phyloP scores from a whole-genome alignment of 2,888 invertebrate genomes.

The Macropis europaea region DNA sequence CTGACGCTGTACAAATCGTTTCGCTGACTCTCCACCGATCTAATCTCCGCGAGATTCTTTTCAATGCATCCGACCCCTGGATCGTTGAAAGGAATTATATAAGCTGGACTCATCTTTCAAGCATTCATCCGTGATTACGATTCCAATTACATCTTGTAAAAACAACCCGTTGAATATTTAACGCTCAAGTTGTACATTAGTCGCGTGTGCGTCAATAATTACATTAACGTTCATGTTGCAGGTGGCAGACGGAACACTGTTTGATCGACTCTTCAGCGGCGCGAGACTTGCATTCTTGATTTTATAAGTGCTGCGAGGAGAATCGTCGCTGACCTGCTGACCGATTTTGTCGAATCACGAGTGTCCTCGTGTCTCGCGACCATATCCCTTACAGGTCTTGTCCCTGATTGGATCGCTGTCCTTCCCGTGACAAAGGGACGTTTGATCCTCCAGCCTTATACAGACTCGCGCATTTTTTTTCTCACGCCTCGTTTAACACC shows the following conservation, averaged over 20 bases:
- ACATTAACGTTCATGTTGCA: neutral
- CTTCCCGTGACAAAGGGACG: conserved; percentile 15
- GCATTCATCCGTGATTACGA: neutral
- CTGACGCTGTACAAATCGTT: neutral
- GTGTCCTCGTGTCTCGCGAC: conserved; percentile 49
- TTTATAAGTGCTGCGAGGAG: neutral
- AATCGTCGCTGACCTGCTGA: conserved; percentile 65
- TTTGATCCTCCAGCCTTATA: neutral
- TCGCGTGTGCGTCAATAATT: neutral
- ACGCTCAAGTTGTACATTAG: neutral
- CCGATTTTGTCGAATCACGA: conserved; percentile 66
- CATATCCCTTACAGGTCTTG: conserved; percentile 36
- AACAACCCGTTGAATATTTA: neutral
- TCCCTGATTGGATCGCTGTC: conserved; percentile 45
- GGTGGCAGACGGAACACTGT: neutral
- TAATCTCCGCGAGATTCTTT: neutral
- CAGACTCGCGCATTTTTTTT: too few species aligned
- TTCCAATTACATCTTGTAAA: neutral
- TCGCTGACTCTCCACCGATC: neutral
- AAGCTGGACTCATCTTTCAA: neutral
- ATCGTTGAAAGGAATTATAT: neutral
- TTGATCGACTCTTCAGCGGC: neutral
- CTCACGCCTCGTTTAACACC: neutral
- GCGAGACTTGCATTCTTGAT: neutral
- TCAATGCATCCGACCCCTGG: neutral